phyloP scores from a whole-genome alignment of 2,113 vertebrate genomes.

The Pelusios castaneus region DNA sequence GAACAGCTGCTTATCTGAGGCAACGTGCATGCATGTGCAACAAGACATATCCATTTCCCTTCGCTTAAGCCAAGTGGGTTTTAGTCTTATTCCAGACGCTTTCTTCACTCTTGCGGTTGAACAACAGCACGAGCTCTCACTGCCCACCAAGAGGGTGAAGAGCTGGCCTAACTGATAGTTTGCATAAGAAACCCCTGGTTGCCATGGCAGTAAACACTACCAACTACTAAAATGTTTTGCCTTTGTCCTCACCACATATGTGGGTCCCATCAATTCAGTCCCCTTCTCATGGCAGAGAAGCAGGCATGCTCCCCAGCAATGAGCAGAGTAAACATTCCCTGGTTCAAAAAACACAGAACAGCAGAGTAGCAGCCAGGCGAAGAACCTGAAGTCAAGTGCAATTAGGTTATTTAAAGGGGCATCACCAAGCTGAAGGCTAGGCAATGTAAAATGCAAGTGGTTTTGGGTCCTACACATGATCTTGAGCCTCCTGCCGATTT shows the following conservation, averaged over 20 bases:
- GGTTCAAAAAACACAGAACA: background rate
- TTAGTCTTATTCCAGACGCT: background rate
- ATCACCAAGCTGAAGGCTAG: background rate
- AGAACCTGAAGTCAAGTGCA: background rate
- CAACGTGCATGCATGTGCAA: background rate
- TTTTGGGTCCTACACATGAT: background rate
- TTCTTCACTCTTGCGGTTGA: background rate
- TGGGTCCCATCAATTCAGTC: background rate
- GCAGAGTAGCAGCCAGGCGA: background rate
- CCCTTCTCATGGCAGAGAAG: background rate
- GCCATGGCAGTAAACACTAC: background rate
- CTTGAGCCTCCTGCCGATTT: background rate
- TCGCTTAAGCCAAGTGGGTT: background rate
- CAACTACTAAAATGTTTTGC: background rate
- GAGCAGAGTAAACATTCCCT: background rate
- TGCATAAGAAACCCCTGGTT: background rate
- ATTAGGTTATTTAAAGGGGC: background rate
- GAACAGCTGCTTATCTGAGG: background rate
- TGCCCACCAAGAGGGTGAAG: background rate
- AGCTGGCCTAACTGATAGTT: background rate
- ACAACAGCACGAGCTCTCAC: background rate
- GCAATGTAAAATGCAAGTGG: background rate
- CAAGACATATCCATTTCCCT: background rate
- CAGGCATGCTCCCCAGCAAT: background rate
- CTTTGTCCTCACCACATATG: background rate